phyloP scores from a whole-genome alignment of 92 coral and sea anemone genomes.

The Epizoanthus illoricatus region DNA sequence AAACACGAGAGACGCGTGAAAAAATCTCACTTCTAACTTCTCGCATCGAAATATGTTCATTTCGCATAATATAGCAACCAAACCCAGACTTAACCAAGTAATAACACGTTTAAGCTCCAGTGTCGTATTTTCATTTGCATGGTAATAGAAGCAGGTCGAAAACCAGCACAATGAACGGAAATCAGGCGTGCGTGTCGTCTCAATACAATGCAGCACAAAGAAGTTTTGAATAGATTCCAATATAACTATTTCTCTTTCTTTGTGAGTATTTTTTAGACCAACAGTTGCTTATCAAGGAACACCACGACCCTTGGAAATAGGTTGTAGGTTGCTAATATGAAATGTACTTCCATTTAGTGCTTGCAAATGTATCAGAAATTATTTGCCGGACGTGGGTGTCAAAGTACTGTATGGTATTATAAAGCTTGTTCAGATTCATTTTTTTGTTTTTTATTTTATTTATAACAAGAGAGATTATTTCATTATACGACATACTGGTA shows the following conservation, averaged over 20 bases:
- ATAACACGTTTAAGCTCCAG: constrained; percentile 5
- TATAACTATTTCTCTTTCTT: constrained; percentile 22
- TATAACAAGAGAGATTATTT: neutral
- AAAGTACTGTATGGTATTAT: neutral
- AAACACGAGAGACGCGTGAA: neutral
- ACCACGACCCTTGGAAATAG: neutral
- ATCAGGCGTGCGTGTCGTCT: constrained; percentile 30
- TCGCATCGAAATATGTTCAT: neutral
- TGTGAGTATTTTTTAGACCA: neutral
- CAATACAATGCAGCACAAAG: constrained; percentile 29
- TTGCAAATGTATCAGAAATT: neutral
- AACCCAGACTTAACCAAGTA: neutral
- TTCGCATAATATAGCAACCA: neutral
- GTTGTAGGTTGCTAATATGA: neutral
- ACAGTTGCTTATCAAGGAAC: constrained; percentile 1
- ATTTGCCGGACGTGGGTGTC: neutral
- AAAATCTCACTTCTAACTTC: neutral
- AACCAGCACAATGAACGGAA: constrained; percentile 29
- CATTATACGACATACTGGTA: neutral
- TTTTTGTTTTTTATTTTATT: neutral
- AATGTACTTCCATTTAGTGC: constrained; percentile 10
- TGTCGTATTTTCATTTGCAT: constrained; percentile 25
- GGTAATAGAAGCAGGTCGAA: constrained; percentile 22
- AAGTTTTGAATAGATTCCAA: neutral
- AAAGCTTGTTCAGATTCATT: neutral